Base-by-base conservation (phyloP, 2,888 invertebrate genomes). In the Tiliacea aurago region DNA sequence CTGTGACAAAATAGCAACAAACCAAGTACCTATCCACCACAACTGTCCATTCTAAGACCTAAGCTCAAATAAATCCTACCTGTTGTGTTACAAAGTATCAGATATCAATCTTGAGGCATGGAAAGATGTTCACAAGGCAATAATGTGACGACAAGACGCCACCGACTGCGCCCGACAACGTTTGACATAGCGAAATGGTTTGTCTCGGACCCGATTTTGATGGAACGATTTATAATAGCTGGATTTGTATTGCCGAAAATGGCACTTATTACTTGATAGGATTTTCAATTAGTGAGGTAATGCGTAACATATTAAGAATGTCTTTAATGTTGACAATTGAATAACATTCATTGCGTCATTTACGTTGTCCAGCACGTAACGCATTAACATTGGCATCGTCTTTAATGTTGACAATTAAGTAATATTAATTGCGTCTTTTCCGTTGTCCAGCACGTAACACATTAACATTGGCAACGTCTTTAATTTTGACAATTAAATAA, bases 51-150 rank as follows among this genome's bases (percentile, higher is more conserved):
- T 61, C 62, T 55, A n/a, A 49, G 20, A 11, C 18, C 1, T 13
- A 43, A 70, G 56, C 15, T 70, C 51, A 70, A 70, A 79, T 83
- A 83, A 68, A 83, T 61, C 1, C 70, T 66, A 80, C 84, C 70
- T 80, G 80, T 83, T 83, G 65, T 63, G 33, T 47, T 43, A 41
- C 33, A 70, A 71, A 78, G 66, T 70, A 68, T 84, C 69, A 47
- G 69, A 64, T 81, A 80, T 84, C 76, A 70, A 70, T 67, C 72
- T 83, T 45, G 66, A 70, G 41, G n/a, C n/a, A 23, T 53, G 37
- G 23, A 47, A 49, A 73, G 82, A 68, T 73, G 77, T 63, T 76
- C 80, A 74, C 82, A 67, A 75, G 66, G 64, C 70, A 72, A 81
- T 83, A 84, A 72, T 2, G 69, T 66, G n/a, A 28, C 62, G 68